These are phyloP conservation scores for Empidonax alnorum DNA, from an alignment of 2,113 vertebrate genomes.

Conservation along the genomic window DNA sequence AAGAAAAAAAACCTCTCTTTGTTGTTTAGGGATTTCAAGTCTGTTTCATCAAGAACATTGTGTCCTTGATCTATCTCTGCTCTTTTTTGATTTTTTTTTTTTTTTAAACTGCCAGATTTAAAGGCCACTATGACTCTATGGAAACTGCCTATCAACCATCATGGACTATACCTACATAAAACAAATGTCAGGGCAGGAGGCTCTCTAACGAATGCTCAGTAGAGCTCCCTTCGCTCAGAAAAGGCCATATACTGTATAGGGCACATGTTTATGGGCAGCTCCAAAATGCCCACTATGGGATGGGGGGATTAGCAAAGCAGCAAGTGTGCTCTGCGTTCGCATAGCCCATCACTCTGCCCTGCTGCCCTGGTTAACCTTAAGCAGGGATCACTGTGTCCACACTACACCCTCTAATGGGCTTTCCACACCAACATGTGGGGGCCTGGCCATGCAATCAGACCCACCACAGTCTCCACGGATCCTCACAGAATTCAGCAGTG, in stretches of 20 bases:
- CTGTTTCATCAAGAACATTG: slow-evolving; percentile 73
- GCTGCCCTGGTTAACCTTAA: neutral
- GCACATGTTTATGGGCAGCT: neutral
- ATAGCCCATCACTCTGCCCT: neutral
- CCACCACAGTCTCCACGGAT: neutral
- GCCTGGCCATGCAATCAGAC: neutral
- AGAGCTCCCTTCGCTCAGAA: neutral
- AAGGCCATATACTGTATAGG: neutral
- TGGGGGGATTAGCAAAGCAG: fast-evolving
- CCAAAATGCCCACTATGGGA: neutral
- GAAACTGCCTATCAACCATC: slow-evolving; percentile 33
- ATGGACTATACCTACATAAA: slow-evolving; percentile 29
- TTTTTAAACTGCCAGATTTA: slow-evolving; percentile 6
- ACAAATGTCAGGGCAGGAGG: slow-evolving; percentile 44
- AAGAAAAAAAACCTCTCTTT: slow-evolving; percentile 64
- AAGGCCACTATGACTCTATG: neutral
- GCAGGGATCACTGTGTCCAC: neutral
- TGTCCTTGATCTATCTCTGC: slow-evolving; percentile 72
- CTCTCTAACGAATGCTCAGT: neutral
- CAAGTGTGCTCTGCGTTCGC: neutral
- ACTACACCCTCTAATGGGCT: neutral
- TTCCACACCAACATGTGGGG: fast-evolving
- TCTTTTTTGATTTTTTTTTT: slow-evolving; percentile 23
- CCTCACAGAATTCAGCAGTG: neutral
- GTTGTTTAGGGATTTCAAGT: slow-evolving; percentile 68